A percentile compares a stretch with the other conserved stretches of the same genome.
phyloP scores from a whole-genome alignment of 2,113 vertebrate genomes.

The Poeciliopsis turrubarensis region DNA sequence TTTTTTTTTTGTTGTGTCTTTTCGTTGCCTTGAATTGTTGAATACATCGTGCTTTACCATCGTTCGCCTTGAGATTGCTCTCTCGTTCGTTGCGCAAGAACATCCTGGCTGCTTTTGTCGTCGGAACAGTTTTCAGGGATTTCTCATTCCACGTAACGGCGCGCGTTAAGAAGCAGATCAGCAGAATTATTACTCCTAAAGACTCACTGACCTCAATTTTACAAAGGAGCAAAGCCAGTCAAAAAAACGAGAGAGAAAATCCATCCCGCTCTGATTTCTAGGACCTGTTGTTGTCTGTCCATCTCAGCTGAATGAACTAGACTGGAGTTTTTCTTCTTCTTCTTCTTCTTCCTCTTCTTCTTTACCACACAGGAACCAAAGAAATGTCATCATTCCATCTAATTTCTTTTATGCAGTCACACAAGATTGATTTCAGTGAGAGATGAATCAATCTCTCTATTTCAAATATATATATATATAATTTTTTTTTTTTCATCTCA shows the following conservation, averaged over 20 bases:
- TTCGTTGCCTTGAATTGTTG: constrained; percentile 79
- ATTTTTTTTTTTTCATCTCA: too few relatives aligned
- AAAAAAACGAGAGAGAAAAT: background rate
- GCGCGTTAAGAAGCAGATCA: background rate
- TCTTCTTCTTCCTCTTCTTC: constrained; percentile 21
- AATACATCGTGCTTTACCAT: constrained; percentile 78
- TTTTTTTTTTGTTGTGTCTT: constrained; percentile 16
- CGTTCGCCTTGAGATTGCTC: constrained; percentile 54
- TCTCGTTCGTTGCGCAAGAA: constrained; percentile 48
- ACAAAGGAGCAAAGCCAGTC: constrained; percentile 23
- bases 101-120: constrained; percentile 1
- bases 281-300: background rate
- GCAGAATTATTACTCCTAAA: constrained; percentile 1
- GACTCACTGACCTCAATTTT: constrained; percentile 9
- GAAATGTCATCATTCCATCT: constrained; percentile 52
- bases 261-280: background rate
- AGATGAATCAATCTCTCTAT: background rate
- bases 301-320: constrained; percentile 10
- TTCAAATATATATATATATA: too few relatives aligned
- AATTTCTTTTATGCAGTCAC: constrained; percentile 25
- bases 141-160: constrained; percentile 45
- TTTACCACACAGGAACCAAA: constrained; percentile 68
- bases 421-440: background rate
- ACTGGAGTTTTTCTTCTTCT: constrained; percentile 46
- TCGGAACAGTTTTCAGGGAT: constrained; percentile 29